These are phyloP conservation scores for Gobiocypris rarus DNA, from an alignment of 2,113 vertebrate species.

Conservation along the genomic window DNA sequence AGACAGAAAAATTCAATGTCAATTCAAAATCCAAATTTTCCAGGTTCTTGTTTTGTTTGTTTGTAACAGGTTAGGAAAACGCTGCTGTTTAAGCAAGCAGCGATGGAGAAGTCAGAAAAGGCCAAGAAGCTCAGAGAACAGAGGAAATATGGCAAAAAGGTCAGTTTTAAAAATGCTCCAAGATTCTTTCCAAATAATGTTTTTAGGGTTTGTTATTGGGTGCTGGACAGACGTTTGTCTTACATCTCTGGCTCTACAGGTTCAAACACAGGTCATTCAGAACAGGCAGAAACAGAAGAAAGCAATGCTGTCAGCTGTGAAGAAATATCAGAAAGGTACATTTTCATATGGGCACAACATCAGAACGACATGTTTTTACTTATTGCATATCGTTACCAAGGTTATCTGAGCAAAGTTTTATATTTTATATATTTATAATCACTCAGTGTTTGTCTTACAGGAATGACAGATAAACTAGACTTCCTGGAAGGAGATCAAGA, in stretches of 20 bases:
- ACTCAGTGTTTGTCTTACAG: conserved; percentile 66
- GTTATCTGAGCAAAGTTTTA: not conserved
- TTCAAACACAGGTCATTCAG: conserved; percentile 93
- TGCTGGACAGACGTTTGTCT: not conserved
- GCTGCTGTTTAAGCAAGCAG: conserved; percentile 86
- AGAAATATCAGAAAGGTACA: conserved; percentile 97
- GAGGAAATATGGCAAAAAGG: conserved; percentile 97
- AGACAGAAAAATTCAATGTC: not conserved
- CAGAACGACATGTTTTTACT: not conserved
- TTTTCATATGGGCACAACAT: not conserved
- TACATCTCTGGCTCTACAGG: conserved; percentile 72
- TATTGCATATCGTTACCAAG: not conserved
- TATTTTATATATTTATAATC: no score
- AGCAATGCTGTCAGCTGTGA: conserved; percentile 91
- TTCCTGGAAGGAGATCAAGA: conserved; percentile 91
- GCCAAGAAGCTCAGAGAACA: conserved; percentile 94
- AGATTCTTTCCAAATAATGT: not conserved
- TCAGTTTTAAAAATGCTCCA: conserved; percentile 54
- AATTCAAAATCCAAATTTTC: not conserved
- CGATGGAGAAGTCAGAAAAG: conserved; percentile 92
- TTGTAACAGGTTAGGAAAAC: conserved; percentile 85
- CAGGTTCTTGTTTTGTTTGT: not conserved
- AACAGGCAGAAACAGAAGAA: conserved; percentile 95
- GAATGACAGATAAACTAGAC: conserved; percentile 95
- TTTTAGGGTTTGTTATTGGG: no score